Base-by-base conservation (phyloP, 1,140 invertebrate species). In the Tetramorium parvispinum region DNA sequence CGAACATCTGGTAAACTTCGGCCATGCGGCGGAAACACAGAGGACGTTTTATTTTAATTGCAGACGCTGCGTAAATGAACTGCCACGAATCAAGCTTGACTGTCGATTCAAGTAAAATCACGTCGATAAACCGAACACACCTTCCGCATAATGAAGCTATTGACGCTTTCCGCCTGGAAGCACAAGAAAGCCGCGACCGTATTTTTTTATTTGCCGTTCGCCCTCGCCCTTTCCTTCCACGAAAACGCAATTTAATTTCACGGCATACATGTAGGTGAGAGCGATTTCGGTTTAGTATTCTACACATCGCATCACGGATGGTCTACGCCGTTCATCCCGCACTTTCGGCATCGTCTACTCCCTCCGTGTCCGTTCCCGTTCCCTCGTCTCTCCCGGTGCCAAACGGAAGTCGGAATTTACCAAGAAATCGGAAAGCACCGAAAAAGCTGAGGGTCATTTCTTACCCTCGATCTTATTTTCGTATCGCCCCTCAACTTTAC, bases 261-360 rank as follows among this genome's bases (percentile, higher is more conserved):
- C 43, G 21, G 51, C 37, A 24, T 68, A 68, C 21, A 13, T 68
- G 49, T 65, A 83, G 85, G 32, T 61, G 85, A 57, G 55, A 59
- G 65, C 65, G 16, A 46, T 11, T 10, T n/a, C 32, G 2, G 79
- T 87, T 90, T 89, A 85, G 89, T 89, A 90, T 90, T 87, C 88
- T 37, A 70, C 27, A 43, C 71, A 32, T 87, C 18, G 61, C 24
- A 24, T 78, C 71, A 59, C 77, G 32, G 32, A 73, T 37, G 46
- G 66, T 49, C 21, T 81, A 82, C 70, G 78, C 24, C 49, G 49
- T 32, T 53, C 32, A 40, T 59, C 51, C 32, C 43, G 40, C 49
- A 13, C 13, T 37, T 57, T 3, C 21, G 43, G 16, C 43, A 21
- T 1, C 24, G 1, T 21, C n/a, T 8, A 24, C 27, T 13, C 53